Evolutionary conservation across 2,888 invertebrate species (phyloP).

Genomic region (Leucophenga montana): DNA sequence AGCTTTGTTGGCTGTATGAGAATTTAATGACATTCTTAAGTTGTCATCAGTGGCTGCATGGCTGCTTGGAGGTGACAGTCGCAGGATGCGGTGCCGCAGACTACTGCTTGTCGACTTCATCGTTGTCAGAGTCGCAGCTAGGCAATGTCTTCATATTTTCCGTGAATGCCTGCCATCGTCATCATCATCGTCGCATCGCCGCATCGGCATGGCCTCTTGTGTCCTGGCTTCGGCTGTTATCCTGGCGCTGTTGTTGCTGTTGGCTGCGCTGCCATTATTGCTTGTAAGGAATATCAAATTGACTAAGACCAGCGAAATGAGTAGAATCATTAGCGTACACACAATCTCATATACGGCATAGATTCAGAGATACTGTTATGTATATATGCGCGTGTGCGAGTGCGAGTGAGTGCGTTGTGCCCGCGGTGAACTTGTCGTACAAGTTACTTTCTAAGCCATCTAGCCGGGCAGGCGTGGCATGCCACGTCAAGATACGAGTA

Average conservation of each 20-base stretch:
- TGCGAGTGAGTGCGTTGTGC: neutral
- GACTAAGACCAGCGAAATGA: constrained; percentile 50
- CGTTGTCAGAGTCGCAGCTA: constrained; percentile 31
- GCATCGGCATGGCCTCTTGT: constrained; percentile 28
- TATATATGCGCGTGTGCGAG: neutral
- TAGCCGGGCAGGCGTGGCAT: neutral
- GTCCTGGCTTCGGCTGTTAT: constrained; percentile 33
- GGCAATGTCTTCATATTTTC: constrained; percentile 38
- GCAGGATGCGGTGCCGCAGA: neutral
- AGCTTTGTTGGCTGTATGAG: constrained; percentile 62
- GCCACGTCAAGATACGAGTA: constrained; percentile 4
- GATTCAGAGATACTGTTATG: neutral
- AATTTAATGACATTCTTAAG: constrained; percentile 70
- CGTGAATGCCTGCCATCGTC: constrained; percentile 24
- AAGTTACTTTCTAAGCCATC: neutral
- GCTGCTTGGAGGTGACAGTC: constrained; percentile 23
- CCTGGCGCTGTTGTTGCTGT: constrained; percentile 12
- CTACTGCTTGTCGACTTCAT: constrained; percentile 28
- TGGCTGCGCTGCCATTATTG: constrained; percentile 24
- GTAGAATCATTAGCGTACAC: constrained; percentile 6
- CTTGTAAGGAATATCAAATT: constrained; percentile 60
- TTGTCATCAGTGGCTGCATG: constrained; percentile 65
- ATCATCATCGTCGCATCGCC: neutral
- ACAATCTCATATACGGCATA: neutral
- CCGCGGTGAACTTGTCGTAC: constrained; percentile 1